Base-by-base conservation (phyloP, 2,888 invertebrate genomes). In the Eugnorisma glareosa region DNA sequence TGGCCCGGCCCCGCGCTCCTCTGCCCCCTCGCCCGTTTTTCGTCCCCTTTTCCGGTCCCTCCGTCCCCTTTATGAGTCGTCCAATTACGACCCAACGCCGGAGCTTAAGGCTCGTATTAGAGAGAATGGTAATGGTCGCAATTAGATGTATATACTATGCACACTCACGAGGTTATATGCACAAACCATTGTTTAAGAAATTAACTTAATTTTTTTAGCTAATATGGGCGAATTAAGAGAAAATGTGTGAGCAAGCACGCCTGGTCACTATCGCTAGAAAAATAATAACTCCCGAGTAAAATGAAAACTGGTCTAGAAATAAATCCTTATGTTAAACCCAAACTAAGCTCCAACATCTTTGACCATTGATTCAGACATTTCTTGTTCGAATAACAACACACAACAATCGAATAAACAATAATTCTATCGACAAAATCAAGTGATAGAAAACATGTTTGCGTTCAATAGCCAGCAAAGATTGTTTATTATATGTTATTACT, bases 71-170 rank as follows among this genome's bases (percentile, higher is more conserved):
- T 95, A 94, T 92, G 95, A 94, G 95, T 94, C 94, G 94, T 95
- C 95, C 96, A 96, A 96, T 96, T 96, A 96, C 95, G 94, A 92
- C 91, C 91, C 93, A 92, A 92, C 94, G 93, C 91, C 90, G 91
- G 93, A 94, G 96, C 95, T 96, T 96, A 96, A 96, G 95, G 96
- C 93, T 90, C 90, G 93, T 94, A 95, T 96, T 93, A 93, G 93
- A 91, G 91, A 90, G 91, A 86, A 89, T 78, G 89, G 89, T 92
- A 93, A 93, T 93, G 91, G 91, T 78, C 63, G 91, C 93, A 93
- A 93, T 93, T 93, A 93, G 88, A 88, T 82, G 86, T 86, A 85
- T 89, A 84, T 89, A 88, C 82, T 82, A 86, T 81, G 81, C 77
- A 68, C 45, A 77, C 77, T 64, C 77, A 71, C 75, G 68, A 63